Base-by-base conservation (phyloP, 2,113 vertebrate genomes). In the Hippoglossus stenolepis region DNA sequence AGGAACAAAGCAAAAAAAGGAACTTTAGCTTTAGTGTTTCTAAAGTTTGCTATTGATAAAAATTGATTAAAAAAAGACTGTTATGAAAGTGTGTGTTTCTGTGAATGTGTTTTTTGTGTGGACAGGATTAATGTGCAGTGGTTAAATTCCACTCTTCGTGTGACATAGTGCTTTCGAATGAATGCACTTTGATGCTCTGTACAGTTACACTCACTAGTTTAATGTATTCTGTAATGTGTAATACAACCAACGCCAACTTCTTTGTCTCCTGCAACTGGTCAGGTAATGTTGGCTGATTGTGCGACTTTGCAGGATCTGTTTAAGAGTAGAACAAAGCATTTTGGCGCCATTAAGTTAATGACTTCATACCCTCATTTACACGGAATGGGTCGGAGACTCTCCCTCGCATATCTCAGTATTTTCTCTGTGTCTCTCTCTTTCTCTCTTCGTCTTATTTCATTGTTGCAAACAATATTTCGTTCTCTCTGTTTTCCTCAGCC, bases 301-400 rank as follows among this genome's bases (percentile, higher is more conserved):
- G 54, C 64, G 65, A 77, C 63, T 79, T 59, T 79, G 65, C 38
- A 40, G 18, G 61, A 40, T 73, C 47, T 13, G 14, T 65, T 75
- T 69, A 21, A 70, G 63, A 54, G 49, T 51, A 59, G 74, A 79
- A 77, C n/a, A 65, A 63, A 79, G 54, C 54, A 70, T 78, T 20
- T 15, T 35, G 23, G 57, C 66, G 73, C 64, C 40, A 76, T 75
- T 83, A 79, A 67, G 54, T 70, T 75, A 69, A 77, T 74, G 69
- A 73, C 76, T 49, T 77, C 56, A 67, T 69, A 62, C 35, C 21
- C 69, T 79, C 1, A 72, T 83, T 83, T 74, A 78, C 74, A 76
- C 54, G 60, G 58, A 77, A 77, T 35, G 15, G 53, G 49, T 51
- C 70, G 31, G 61, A 84, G 65, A 51, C 79, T 0, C 57, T 73